Conservation (phyloP, 1,140 invertebrate species). For the Sminthurides bifidus region DNA sequence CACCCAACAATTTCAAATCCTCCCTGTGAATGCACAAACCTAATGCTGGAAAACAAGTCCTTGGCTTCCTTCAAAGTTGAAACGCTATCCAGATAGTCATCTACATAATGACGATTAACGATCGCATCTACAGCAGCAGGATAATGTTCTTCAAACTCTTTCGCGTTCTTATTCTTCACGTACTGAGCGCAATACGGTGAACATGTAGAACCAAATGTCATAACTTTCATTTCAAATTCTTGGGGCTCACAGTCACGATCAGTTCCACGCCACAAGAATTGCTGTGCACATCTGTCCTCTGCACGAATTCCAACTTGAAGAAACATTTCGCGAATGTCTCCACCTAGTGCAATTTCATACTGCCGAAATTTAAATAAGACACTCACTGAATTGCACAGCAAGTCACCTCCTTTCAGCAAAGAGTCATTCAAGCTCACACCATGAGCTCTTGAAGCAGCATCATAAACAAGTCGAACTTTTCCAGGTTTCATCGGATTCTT, state of each 20-base stretch:
- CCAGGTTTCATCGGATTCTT: conserved; percentile 27
- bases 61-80: conserved; percentile 10
- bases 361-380: conserved; percentile 33
- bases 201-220: not conserved
- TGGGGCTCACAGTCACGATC: not conserved
- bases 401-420: conserved; percentile 31
- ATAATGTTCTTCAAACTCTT: not conserved
- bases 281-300: not conserved
- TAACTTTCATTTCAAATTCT: not conserved
- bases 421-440: conserved; percentile 30
- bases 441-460: conserved; percentile 26
- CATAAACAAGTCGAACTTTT: conserved; percentile 34
- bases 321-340: conserved; percentile 19
- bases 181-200: not conserved
- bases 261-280: not conserved
- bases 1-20: conserved; percentile 11
- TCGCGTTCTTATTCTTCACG: not conserved
- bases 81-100: conserved; percentile 17
- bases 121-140: not conserved
- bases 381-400: conserved; percentile 26
- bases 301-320: not conserved
- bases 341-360: conserved; percentile 29
- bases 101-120: conserved; percentile 9
- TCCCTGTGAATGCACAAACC: not conserved
- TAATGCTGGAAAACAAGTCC: conserved; percentile 3